Conservation (phyloP, 2,113 vertebrate genomes). For the Murina feae region DNA sequence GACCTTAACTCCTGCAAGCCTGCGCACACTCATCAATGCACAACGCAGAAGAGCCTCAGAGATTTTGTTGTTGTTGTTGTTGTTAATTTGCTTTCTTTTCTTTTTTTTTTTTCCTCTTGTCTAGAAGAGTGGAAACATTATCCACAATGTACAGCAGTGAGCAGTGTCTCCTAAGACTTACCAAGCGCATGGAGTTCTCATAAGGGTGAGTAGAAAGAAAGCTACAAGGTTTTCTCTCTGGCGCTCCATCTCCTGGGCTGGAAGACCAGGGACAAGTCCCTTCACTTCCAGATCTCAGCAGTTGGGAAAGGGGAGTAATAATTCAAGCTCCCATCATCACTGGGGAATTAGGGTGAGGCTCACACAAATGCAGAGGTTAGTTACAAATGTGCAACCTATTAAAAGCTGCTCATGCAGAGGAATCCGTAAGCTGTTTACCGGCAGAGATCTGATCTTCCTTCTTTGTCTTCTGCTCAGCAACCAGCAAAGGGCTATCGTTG, state of each 20-base stretch:
- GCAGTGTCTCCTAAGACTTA: neutral
- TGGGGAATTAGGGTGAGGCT: neutral
- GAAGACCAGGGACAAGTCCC: neutral
- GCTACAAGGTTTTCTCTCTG: neutral
- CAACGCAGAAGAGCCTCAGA: neutral
- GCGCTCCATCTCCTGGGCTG: neutral
- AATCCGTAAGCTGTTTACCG: neutral
- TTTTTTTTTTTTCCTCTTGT: conserved; percentile 15
- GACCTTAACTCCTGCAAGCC: neutral
- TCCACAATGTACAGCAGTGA: conserved; percentile 20
- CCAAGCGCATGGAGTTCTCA: neutral
- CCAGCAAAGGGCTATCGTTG: neutral
- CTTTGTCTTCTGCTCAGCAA: conserved; percentile 1
- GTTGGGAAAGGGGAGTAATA: neutral
- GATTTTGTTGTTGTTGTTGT: neutral
- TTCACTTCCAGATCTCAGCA: neutral
- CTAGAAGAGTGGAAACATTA: neutral
- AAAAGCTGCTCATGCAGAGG: neutral
- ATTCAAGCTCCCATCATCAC: neutral
- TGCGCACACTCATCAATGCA: neutral
- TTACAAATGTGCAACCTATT: neutral
- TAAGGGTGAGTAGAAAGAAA: neutral
- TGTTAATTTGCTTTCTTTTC: neutral
- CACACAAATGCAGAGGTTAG: neutral
- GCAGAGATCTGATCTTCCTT: neutral